Evolutionary conservation across 2,113 vertebrate genomes (phyloP).

Genomic region (Catharus fuscescens): DNA sequence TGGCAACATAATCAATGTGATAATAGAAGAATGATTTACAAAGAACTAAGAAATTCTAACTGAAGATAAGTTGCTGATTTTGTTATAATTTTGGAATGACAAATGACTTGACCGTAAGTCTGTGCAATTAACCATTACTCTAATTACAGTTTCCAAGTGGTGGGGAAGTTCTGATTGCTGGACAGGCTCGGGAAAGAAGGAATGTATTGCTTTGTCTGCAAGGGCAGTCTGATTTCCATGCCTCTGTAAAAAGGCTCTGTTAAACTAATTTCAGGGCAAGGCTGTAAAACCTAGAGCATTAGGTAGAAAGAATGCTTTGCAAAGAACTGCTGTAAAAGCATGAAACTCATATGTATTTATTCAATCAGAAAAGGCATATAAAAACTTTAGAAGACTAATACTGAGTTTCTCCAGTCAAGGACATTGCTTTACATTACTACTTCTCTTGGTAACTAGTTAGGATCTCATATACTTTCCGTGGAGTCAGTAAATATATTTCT

Average conservation of each 20-base stretch:
- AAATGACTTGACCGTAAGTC: constrained; percentile 34
- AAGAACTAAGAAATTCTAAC: constrained; percentile 19
- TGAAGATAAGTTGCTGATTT: constrained; percentile 29
- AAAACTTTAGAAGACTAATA: neutral
- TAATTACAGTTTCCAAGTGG: constrained; percentile 30
- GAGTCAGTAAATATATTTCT: neutral
- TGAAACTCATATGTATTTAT: neutral
- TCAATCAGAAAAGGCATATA: neutral
- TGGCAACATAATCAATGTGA: constrained; percentile 9
- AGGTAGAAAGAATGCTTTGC: neutral
- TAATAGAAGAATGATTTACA: constrained; percentile 11
- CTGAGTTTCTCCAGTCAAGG: neutral
- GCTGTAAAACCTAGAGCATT: neutral
- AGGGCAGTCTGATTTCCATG: neutral
- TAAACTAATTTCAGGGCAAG: neutral
- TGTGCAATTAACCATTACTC: constrained; percentile 11
- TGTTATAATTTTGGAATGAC: constrained; percentile 53
- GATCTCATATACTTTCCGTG: neutral
- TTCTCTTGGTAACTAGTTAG: neutral
- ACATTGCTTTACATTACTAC: neutral
- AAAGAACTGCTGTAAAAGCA: neutral
- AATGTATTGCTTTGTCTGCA: neutral
- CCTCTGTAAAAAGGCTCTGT: neutral
- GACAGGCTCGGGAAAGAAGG: neutral
- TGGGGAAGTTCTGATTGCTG: neutral